These are phyloP conservation scores for Masticophis lateralis DNA, from an alignment of 2,797 vertebrate species.

Conservation along the genomic window DNA sequence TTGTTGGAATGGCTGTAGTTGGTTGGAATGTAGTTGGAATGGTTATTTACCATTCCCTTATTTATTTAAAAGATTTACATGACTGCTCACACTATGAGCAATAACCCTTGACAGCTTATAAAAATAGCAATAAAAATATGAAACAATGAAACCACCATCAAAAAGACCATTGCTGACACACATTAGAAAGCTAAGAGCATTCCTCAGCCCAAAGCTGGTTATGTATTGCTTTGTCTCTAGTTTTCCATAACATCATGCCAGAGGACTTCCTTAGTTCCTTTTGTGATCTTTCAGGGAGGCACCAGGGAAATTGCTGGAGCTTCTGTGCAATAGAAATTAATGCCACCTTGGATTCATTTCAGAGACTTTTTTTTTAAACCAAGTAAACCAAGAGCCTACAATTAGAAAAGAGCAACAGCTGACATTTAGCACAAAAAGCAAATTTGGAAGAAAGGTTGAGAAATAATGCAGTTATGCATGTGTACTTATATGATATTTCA, in stretches of 20 bases:
- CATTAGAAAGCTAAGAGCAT: not conserved
- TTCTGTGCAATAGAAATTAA: not conserved
- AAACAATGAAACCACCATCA: not conserved
- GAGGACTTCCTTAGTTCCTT: not conserved
- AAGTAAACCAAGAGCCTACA: not conserved
- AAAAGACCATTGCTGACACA: not conserved
- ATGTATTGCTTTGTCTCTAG: not conserved
- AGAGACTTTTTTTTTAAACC: not conserved
- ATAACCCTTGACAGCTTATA: not conserved
- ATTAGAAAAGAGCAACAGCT: not conserved
- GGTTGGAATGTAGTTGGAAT: no score
- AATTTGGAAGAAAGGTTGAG: not conserved
- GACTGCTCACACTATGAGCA: not conserved
- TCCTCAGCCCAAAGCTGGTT: not conserved
- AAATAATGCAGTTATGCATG: no score
- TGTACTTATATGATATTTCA: not conserved
- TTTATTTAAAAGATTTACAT: not conserved
- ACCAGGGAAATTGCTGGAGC: not conserved
- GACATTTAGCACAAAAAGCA: not conserved
- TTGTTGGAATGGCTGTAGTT: no score
- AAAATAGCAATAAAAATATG: not conserved
- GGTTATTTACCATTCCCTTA: no score
- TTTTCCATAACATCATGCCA: not conserved
- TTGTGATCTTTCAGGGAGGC: not conserved
- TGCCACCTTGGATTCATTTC: not conserved